Conservation (phyloP, 1,140 invertebrate genomes). For the Conus betulinus region DNA sequence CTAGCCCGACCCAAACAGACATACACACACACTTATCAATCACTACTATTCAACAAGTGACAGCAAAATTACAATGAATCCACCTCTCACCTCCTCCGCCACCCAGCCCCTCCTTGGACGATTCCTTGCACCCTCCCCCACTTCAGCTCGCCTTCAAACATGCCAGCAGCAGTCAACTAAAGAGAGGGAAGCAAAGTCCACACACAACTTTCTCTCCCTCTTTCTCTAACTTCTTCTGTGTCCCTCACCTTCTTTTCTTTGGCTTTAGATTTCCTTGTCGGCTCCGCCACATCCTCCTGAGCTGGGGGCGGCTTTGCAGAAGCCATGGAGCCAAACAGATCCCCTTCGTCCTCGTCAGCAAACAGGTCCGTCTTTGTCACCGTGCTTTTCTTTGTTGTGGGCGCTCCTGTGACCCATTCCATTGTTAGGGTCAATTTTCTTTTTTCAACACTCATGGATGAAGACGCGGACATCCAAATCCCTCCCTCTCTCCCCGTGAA, state of each 20-base stretch:
- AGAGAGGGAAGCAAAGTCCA: too few species aligned
- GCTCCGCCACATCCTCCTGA: neutral
- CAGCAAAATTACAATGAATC: too few species aligned
- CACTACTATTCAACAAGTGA: neutral
- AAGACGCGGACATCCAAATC: too few species aligned
- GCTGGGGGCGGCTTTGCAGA: slow-evolving; percentile 9
- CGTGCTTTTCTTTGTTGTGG: slow-evolving; percentile 23
- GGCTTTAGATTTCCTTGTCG: slow-evolving; percentile 29
- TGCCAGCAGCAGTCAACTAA: too few species aligned
- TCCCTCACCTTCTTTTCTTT: slow-evolving; percentile 44
- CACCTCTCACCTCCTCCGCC: neutral
- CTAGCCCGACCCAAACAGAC: too few species aligned
- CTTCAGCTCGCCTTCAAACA: neutral
- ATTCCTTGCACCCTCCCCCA: neutral
- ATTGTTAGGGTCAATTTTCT: too few species aligned
- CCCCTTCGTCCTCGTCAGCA: slow-evolving; percentile 53
- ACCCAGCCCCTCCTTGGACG: neutral
- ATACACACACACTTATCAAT: too few species aligned
- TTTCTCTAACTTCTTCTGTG: neutral
- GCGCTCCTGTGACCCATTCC: neutral
- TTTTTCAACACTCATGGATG: too few species aligned
- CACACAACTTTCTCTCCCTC: too few species aligned
- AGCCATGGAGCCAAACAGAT: slow-evolving; percentile 39
- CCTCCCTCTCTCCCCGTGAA: too few species aligned
- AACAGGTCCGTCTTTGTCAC: slow-evolving; percentile 47